Evolutionary conservation across 1,140 invertebrate genomes (phyloP), one percentile per base, ranked within the genome.

Genomic region (Bombus sylvicola): DNA sequence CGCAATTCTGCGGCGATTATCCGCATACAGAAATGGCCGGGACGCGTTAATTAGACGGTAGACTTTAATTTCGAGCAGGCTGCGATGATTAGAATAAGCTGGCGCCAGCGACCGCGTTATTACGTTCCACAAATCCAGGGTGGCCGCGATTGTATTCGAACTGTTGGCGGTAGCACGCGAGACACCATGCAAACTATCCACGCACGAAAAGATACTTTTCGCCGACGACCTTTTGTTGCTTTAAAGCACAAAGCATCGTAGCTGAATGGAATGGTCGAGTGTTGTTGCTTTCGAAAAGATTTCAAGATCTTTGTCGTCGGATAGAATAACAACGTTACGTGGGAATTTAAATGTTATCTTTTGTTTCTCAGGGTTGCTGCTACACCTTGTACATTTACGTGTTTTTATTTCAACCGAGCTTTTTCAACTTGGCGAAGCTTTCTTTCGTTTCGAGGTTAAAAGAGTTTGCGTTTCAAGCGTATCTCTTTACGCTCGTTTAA

Each of bases 1-100:
- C 77, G 90, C 88, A 90, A 91, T 91, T 91, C 88, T 77, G 87
- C 83, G 68, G 84, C 87, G 91, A 90, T 91, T 91, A 91, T 91
- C 84, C 88, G 82, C 82, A 69, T 80, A 83, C 68, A 74, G 73
- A 73, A 57, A 25, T 68, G 82, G 71, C 37, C 72, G 78, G 76
- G 87, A 81, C 87, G 85, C 77, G 84, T 92, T 92, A 90, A 92
- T 92, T 91, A 92, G 80, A 83, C 79, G 68, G 69, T 62, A 79
- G 85, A 90, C 88, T 91, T 92, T 91, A 87, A 92, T 91, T 91
- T 91, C 83, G 79, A 64, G 62, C 41, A 77, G 64, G 66, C 78
- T 31, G 78, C 86, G 84, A 89, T 81, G 87, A 91, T 91, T 90
- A 89, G 87, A 90, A 90, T 91, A 90, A 91, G 84, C 89, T 69